Evolutionary conservation across 2,888 invertebrate genomes (phyloP).

Genomic region (Caradrina kadenii): DNA sequence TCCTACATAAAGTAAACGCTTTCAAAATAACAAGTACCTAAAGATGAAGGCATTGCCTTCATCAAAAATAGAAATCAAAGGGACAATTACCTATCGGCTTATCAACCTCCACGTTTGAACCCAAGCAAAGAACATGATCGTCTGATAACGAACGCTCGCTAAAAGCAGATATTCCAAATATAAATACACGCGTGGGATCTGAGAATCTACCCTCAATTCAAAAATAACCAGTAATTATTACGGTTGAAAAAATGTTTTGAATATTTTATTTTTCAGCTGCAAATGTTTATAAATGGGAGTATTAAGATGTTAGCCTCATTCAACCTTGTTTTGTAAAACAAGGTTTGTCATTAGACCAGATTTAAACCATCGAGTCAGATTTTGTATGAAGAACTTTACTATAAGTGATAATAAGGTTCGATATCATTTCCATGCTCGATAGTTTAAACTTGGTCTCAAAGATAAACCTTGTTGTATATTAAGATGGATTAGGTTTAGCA

Average conservation of each 20-base stretch:
- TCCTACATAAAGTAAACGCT: too few relatives aligned
- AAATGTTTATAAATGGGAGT: too few relatives aligned
- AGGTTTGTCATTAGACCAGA: too few relatives aligned
- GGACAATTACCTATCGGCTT: background rate
- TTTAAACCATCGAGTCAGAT: too few relatives aligned
- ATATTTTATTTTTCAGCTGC: background rate
- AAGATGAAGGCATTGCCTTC: background rate
- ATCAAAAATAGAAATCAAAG: background rate
- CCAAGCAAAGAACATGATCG: background rate
- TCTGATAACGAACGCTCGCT: slow-evolving; percentile 22
- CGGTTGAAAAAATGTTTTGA: slow-evolving; percentile 6
- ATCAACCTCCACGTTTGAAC: background rate
- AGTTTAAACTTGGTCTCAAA: too few relatives aligned
- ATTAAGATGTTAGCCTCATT: slow-evolving; percentile 5
- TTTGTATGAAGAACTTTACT: too few relatives aligned
- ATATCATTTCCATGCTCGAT: too few relatives aligned
- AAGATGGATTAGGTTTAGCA: too few relatives aligned
- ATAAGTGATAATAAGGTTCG: too few relatives aligned
- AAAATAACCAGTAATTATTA: slow-evolving; percentile 40
- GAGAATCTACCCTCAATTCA: slow-evolving; percentile 36
- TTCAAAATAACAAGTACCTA: too few relatives aligned
- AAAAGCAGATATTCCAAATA: slow-evolving; percentile 29
- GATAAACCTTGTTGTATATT: too few relatives aligned
- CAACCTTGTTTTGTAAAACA: too few relatives aligned
- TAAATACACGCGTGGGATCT: slow-evolving; percentile 37